Evolutionary conservation across 2,113 vertebrate genomes (phyloP).

Genomic region (Mugil cephalus): DNA sequence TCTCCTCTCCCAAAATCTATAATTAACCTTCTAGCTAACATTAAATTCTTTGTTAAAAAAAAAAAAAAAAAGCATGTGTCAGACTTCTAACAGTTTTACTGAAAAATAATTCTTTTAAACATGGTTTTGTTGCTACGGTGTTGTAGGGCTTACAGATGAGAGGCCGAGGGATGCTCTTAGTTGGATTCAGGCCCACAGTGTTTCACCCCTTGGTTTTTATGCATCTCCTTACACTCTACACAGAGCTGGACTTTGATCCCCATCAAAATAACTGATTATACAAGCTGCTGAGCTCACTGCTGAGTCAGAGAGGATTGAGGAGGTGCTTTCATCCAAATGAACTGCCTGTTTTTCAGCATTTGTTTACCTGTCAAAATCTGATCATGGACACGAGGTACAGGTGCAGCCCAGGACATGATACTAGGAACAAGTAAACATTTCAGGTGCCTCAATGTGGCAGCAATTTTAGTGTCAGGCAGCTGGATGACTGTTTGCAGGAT

Average conservation of each 20-base stretch:
- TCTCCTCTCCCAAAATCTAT: constrained; percentile 7
- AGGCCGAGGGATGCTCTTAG: background rate
- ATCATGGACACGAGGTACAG: background rate
- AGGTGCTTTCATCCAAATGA: background rate
- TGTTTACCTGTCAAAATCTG: background rate
- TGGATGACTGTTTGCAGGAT: background rate
- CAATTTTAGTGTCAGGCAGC: no score
- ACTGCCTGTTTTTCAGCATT: background rate
- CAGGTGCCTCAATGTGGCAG: background rate
- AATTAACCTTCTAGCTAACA: constrained; percentile 9
- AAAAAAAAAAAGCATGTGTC: no score
- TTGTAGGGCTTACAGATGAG: background rate
- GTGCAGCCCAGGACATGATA: background rate
- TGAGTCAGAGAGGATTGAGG: background rate
- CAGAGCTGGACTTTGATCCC: background rate
- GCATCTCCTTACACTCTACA: background rate
- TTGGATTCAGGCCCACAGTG: background rate
- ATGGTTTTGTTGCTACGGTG: background rate
- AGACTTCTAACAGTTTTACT: background rate
- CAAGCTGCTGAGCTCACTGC: background rate
- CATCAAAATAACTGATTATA: background rate
- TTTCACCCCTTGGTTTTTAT: constrained; percentile 15
- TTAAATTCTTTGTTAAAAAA: background rate
- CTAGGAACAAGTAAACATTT: constrained; percentile 6
- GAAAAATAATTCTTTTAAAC: no score